Base-by-base conservation (phyloP, 2,113 vertebrate genomes). In the Poeciliopsis retropinna region DNA sequence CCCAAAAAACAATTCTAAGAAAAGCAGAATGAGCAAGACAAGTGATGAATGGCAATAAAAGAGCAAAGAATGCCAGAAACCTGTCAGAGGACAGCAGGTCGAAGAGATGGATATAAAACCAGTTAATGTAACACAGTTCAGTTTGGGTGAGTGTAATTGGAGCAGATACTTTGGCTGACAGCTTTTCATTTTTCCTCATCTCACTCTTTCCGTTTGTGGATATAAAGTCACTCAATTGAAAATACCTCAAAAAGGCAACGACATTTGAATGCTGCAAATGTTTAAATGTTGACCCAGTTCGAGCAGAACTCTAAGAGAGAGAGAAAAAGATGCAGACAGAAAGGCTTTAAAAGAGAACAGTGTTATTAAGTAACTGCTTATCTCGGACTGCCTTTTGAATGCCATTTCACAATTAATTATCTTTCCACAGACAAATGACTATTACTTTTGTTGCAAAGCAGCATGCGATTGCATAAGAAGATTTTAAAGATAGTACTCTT, bases 241-340 rank as follows among this genome's bases (percentile, higher is more conserved):
- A 79, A 27, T 78, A 54, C 32, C 62, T 39, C 37, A 8, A 83
- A 80, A 61, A 73, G 17, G 63, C 31, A 68, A 28, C 28, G 28
- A 27, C 69, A 34, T 76, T 62, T 39, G 28, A 78, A 70, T 51
- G 57, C 14, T 54, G 29, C 14, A 4, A 67, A 25, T 51, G 67
- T 31, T 27, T 60, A 63, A 61, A 39, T 51, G 67, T 67, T 73
- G 63, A 66, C 60, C 67, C 70, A 77, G 28, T 76, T 76, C 4
- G 64, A n/a, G 62, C 44, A 63, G 64, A 32, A 73, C 28, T 41
- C 37, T 47, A 29, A 64, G 69, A 64, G 0, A 0, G 22, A 63
- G 1, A 30, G 19, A 28, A 25, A 65, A 30, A 27, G 12, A n/a
- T 57, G 22, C 25, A 57, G 25, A 57, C 51, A 60, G 22, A 77